These are phyloP conservation scores for Dendrocincla tyrannina DNA, from an alignment of 2,797 vertebrate species.

Conservation along the genomic window DNA sequence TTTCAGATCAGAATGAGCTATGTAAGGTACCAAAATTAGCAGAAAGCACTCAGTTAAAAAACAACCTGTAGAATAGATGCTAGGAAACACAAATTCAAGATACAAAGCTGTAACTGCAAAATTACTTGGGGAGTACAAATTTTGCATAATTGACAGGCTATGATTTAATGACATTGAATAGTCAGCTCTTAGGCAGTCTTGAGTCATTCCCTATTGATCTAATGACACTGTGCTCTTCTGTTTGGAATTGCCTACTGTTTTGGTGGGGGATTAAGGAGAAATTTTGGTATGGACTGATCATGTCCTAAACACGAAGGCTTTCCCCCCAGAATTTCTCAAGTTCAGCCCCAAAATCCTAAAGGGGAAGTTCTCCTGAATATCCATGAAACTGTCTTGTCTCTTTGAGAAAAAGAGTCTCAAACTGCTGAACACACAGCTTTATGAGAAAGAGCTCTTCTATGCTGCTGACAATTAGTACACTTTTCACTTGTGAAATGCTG, in stretches of 20 bases:
- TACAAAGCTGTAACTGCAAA: neutral
- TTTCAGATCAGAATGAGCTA: neutral
- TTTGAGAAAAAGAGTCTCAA: constrained; percentile 38
- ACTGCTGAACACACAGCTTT: constrained; percentile 30
- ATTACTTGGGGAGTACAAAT: neutral
- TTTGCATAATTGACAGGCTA: neutral
- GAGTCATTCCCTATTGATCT: neutral
- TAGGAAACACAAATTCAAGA: neutral
- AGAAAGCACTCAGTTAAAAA: neutral
- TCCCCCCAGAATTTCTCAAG: neutral
- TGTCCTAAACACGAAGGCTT: neutral
- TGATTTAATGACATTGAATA: neutral
- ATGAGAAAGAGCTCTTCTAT: neutral
- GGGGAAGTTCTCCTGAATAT: neutral
- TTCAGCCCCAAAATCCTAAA: neutral
- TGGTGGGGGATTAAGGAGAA: neutral
- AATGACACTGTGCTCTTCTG: neutral
- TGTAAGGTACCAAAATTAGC: neutral
- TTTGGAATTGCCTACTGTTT: neutral
- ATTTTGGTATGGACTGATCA: neutral
- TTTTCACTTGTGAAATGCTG: constrained; percentile 1
- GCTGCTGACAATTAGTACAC: neutral
- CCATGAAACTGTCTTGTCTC: neutral
- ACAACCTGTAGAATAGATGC: neutral
- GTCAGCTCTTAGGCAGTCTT: neutral